A percentile compares a stretch with the other conserved stretches of the same genome.
These are phyloP conservation scores for Spinus olivaceus DNA, from an alignment of 2,797 vertebrate species.

Conservation along the genomic window DNA sequence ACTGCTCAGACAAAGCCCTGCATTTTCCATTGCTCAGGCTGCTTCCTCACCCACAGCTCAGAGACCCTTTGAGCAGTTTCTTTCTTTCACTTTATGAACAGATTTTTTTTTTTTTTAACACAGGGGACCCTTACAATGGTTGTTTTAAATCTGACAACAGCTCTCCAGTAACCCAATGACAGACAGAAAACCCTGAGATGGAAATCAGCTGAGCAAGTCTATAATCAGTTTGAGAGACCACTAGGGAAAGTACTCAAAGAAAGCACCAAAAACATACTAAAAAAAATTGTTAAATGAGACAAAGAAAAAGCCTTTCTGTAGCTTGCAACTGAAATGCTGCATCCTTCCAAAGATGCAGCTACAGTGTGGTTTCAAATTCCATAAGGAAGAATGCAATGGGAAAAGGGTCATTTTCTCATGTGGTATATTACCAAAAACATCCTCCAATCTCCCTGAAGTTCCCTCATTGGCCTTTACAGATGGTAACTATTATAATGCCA, in stretches of 20 bases:
- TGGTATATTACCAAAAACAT: neutral
- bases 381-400: neutral
- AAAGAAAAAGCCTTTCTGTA: neutral
- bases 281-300: neutral
- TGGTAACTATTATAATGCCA: neutral
- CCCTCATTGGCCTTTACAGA: neutral
- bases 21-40: neutral
- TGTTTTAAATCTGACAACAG: constrained; percentile 15
- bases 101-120: neutral
- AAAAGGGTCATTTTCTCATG: neutral
- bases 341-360: neutral
- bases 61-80: neutral
- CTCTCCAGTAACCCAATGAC: neutral
- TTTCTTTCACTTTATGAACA: neutral
- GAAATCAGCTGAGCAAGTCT: neutral
- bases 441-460: neutral
- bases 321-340: neutral
- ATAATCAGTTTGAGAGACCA: neutral
- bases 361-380: neutral
- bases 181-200: neutral
- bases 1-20: neutral
- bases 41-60: neutral
- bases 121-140: neutral
- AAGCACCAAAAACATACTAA: neutral
- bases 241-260: neutral